Evolutionary conservation across 2,797 vertebrate genomes (phyloP).

Genomic region (Buphagus erythrorhynchus): DNA sequence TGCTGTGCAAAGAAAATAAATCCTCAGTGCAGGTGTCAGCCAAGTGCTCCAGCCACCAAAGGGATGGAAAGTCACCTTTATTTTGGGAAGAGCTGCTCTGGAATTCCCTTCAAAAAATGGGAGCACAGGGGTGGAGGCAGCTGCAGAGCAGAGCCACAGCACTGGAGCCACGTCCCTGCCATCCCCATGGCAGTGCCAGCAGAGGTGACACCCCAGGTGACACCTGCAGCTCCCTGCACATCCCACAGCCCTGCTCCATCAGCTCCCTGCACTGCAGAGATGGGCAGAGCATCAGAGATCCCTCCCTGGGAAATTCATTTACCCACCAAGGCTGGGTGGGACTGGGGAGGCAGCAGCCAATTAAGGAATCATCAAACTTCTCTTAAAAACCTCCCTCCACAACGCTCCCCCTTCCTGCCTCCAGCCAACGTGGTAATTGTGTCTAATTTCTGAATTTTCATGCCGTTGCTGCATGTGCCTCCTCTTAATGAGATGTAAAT

Average conservation of each 20-base stretch:
- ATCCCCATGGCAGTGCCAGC: background rate
- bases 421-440: slow-evolving; percentile 76
- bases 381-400: slow-evolving; percentile 53
- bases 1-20: background rate
- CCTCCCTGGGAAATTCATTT: background rate
- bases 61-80: background rate
- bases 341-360: slow-evolving; percentile 47
- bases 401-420: slow-evolving; percentile 47
- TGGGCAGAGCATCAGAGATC: background rate
- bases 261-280: background rate
- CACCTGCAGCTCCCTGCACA: background rate
- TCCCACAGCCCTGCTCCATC: background rate
- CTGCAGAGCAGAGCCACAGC: background rate
- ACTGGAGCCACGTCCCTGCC: accelerated
- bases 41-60: background rate
- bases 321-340: slow-evolving; percentile 1
- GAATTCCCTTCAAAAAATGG: background rate
- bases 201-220: background rate
- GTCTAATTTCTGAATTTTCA: slow-evolving; percentile 81
- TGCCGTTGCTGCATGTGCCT: slow-evolving; percentile 75
- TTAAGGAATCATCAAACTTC: slow-evolving; percentile 67
- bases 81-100: background rate
- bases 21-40: background rate
- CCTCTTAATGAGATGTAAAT: slow-evolving; percentile 80
- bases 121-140: accelerated